Conservation (phyloP, 2,888 invertebrate species). For the Alitta virens region DNA sequence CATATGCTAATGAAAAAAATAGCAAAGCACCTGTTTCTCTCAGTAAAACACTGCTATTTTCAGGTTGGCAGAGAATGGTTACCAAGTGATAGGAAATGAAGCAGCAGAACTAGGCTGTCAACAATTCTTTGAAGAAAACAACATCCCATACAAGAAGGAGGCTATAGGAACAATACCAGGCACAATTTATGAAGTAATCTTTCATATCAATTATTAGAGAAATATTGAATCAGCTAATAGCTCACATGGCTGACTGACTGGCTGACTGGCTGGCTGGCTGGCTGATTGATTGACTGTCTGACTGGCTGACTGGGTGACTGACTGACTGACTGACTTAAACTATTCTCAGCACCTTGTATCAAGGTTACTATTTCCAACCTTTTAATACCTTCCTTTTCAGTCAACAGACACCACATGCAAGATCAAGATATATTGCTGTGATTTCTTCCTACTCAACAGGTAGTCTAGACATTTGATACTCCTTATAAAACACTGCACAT, state of each 20-base stretch:
- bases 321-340: background rate
- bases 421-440: background rate
- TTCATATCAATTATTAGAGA: background rate
- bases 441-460: background rate
- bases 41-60: background rate
- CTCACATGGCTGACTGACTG: too few relatives aligned
- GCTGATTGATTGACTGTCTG: too few relatives aligned
- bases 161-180: background rate
- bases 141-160: background rate
- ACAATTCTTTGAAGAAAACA: background rate
- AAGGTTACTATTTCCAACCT: background rate
- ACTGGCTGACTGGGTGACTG: too few relatives aligned
- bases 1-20: too few relatives aligned
- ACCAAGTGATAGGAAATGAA: background rate
- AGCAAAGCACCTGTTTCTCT: too few relatives aligned
- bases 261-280: too few relatives aligned
- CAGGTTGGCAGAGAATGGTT: background rate
- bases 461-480: too few relatives aligned
- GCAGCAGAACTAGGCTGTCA: background rate
- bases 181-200: background rate
- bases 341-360: background rate
- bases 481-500: too few relatives aligned
- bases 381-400: background rate
- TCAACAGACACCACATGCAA: background rate
- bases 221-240: too few relatives aligned